Evolutionary conservation across 2,888 invertebrate genomes (phyloP), one percentile per base, ranked within the genome.

Genomic region (Cataglyphis cursor): DNA sequence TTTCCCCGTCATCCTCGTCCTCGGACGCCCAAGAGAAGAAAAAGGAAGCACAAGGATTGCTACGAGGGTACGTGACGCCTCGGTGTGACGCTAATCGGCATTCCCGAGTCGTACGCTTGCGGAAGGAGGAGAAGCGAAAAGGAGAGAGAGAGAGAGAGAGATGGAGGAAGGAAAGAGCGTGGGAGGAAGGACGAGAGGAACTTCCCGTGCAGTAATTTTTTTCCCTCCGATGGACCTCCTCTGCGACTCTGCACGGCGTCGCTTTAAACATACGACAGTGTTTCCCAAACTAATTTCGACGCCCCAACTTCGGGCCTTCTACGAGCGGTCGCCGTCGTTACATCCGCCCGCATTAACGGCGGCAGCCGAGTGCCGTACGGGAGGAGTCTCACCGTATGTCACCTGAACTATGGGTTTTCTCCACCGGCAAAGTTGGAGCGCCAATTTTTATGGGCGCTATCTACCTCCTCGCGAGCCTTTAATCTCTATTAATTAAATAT

Each of bases 41-140:
- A 80, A 80, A 80, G 78, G 59, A 80, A 80, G 72, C 78, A 80
- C 57, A 73, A 80, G 59, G 59, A 80, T 35, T 72, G 73, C 35
- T 80, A 80, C 73, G 78, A 80, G 28, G 28, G 66, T 82, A 82
- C 82, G 82, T 82, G 82, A 78, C 65, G 44, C 64, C 80, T 66
- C 80, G 80, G 66, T 31, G 82, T 78, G 66, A 44, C 78, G 82
- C 66, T 82, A 82, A 82, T 82, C 82, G 82, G 76, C 82, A 82
- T 80, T 83, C 80, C 57, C 48, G 80, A 80, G 65, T 65, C 72
- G 31, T 31, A 6, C 31, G 68, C 54, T 62, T 44, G 57, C 72
- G 84, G 73, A 68, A 48, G 61, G 15, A 38, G 64, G 35, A 48
- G 5, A 24, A n/a, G 28, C 41, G 44, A 0, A 24, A 18, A 21